Evolutionary conservation across 1,140 invertebrate species (phyloP).

Genomic region (Prorops nasuta): DNA sequence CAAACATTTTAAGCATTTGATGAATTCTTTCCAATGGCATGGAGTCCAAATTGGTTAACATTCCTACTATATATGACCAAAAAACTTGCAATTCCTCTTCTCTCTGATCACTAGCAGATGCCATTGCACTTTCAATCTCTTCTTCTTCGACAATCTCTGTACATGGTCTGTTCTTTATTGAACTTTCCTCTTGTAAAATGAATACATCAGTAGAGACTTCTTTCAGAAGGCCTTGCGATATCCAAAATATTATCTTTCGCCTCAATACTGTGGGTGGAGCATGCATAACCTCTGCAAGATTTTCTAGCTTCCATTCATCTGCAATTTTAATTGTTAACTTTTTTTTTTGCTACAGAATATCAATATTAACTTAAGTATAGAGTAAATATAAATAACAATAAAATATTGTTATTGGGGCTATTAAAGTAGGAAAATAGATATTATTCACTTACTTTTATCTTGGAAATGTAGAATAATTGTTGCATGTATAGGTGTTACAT

Average conservation of each 20-base stretch:
- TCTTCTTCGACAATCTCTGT: slow-evolving; percentile 81
- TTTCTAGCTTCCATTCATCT: slow-evolving; percentile 81
- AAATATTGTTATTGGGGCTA: no score
- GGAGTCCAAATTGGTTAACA: slow-evolving; percentile 93
- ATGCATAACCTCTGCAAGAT: slow-evolving; percentile 79
- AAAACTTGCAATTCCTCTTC: slow-evolving; percentile 93
- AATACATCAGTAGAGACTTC: slow-evolving; percentile 76
- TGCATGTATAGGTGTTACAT: slow-evolving; percentile 89
- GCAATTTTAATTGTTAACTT: no score
- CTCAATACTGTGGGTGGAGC: slow-evolving; percentile 79
- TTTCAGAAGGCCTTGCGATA: slow-evolving; percentile 78
- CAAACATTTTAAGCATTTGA: slow-evolving; percentile 97
- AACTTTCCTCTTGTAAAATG: slow-evolving; percentile 73
- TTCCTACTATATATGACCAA: slow-evolving; percentile 96
- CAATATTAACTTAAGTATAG: no score
- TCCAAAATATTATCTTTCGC: slow-evolving; percentile 88
- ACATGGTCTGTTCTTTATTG: slow-evolving; percentile 54
- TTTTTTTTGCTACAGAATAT: no score
- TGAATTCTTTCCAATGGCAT: slow-evolving; percentile 92
- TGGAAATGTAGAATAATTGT: slow-evolving; percentile 95
- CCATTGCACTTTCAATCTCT: slow-evolving; percentile 89
- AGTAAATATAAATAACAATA: no score
- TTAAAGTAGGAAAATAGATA: neutral
- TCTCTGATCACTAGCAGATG: slow-evolving; percentile 87
- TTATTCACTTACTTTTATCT: slow-evolving; percentile 76